These are phyloP conservation scores for Zaprionus africanus DNA, from an alignment of 1,140 invertebrate species.

Conservation along the genomic window DNA sequence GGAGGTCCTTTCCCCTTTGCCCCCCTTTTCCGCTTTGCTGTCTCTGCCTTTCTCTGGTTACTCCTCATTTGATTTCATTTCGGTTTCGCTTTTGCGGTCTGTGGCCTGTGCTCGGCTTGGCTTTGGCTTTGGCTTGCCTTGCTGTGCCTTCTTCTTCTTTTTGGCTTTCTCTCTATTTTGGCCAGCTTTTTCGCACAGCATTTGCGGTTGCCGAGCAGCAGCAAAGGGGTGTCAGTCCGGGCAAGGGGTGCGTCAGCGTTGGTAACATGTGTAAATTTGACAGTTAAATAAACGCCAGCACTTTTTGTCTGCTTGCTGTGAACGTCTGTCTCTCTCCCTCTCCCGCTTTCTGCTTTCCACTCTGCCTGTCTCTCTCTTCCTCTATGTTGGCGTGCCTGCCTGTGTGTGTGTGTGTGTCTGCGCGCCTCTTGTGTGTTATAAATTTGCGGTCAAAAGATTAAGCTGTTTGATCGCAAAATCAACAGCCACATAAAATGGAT, in stretches of 20 bases:
- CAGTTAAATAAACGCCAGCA: constrained; percentile 65
- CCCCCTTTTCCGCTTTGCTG: neutral
- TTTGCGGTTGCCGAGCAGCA: constrained; percentile 34
- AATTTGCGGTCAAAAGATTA: constrained; percentile 76
- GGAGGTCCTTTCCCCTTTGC: neutral
- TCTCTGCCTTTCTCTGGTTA: constrained; percentile 11
- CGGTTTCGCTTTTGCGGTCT: constrained; percentile 68
- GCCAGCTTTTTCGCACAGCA: constrained; percentile 43
- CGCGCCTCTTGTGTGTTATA: constrained; percentile 43
- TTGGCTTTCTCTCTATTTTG: constrained; percentile 24
- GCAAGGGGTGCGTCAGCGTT: neutral
- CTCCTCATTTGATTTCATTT: constrained; percentile 77
- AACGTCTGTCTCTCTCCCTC: neutral
- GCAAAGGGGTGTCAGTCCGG: neutral
- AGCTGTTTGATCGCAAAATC: constrained; percentile 80
- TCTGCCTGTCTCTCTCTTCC: neutral
- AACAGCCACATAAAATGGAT: constrained; percentile 77
- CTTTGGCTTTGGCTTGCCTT: neutral
- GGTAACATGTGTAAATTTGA: constrained; percentile 71
- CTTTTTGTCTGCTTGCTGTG: constrained; percentile 4
- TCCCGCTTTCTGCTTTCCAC: neutral
- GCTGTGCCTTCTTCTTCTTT: neutral
- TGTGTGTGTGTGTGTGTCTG: neutral
- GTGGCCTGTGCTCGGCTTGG: constrained; percentile 39
- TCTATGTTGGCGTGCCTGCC: neutral